Evolutionary conservation across 64 coral and sea anemone genomes (phyloP), one percentile per base, ranked within the genome.

Genomic region (Cladopsammia gracilis): DNA sequence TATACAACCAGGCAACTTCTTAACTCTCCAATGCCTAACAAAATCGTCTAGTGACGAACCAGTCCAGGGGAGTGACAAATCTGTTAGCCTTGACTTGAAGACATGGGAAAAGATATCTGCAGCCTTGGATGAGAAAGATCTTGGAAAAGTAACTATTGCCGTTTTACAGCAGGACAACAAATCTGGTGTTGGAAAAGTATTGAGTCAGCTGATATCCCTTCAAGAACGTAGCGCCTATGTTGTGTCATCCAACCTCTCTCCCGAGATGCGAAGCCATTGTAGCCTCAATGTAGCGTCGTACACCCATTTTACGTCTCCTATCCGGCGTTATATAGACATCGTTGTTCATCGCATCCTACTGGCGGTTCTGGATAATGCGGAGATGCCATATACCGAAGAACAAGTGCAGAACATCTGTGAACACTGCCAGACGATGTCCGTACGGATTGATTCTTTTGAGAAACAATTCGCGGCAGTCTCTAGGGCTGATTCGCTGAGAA

Each of bases 281-380:
- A 42, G 90, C n/a, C 79, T 92, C 2, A 89, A 78, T 78, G 57
- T 87, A 46, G 82, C 90, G 56, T 70, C 82, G 42, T 98, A 98
- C 60, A 96, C 91, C 3, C 97, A 98, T 48, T 98, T 98, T 43
- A 98, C 94, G 3, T 98, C 94, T 18, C 97, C 97, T 3, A 64
- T 98, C 20, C 87, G 97, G 14, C 90, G 97, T 44, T 98, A 98
- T 77, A 96, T 96, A 51, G 97, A 98, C 59, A 73, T 98, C 25
- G 94, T 96, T 48, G 97, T 98, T 50, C 97, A 98, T 77, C 92
- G 97, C 42, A 89, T 95, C 71, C 70, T 98, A 11, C 52, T 96
- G 24, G 94, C 94, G 8, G 73, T 86, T 12, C 71, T 97, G 10
- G 78, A 91, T 16, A 67, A 78, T 34, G 61, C 73, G 3, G 45